Conservation (phyloP, 2,797 vertebrate genomes). For the Ptychadena robeensis region DNA sequence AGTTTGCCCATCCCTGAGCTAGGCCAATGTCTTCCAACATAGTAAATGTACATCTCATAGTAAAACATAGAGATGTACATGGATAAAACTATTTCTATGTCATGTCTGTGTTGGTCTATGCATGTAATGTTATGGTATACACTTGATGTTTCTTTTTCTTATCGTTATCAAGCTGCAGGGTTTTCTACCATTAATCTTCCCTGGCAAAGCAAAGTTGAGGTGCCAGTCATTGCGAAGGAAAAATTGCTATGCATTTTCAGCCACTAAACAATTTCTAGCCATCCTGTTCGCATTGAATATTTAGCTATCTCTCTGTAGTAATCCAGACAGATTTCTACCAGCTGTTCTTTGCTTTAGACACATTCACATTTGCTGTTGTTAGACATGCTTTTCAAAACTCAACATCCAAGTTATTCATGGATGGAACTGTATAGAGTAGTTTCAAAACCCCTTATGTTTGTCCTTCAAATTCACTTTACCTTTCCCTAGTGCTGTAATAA, state of each 20-base stretch:
- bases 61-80: too few relatives aligned
- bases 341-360: constrained; percentile 23
- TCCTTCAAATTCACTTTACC: constrained; percentile 46
- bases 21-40: too few relatives aligned
- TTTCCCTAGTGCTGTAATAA: constrained; percentile 42
- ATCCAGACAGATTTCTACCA: constrained; percentile 1
- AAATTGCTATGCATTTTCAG: not conserved
- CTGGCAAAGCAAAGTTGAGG: not conserved
- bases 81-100: too few relatives aligned
- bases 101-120: too few relatives aligned
- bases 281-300: not conserved
- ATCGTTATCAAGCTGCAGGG: not conserved
- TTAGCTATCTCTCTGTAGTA: constrained; percentile 10
- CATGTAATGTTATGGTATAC: not conserved
- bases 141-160: not conserved
- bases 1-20: too few relatives aligned
- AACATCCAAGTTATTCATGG: constrained; percentile 21
- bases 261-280: constrained; percentile 5
- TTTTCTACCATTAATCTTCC: not conserved
- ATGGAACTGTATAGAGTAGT: constrained; percentile 22
- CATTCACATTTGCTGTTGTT: constrained; percentile 18
- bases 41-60: too few relatives aligned
- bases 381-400: constrained; percentile 2
- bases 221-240: not conserved
- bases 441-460: constrained; percentile 37